These are phyloP conservation scores for Pyralis farinalis DNA, from an alignment of 2,888 invertebrate species.

Conservation along the genomic window DNA sequence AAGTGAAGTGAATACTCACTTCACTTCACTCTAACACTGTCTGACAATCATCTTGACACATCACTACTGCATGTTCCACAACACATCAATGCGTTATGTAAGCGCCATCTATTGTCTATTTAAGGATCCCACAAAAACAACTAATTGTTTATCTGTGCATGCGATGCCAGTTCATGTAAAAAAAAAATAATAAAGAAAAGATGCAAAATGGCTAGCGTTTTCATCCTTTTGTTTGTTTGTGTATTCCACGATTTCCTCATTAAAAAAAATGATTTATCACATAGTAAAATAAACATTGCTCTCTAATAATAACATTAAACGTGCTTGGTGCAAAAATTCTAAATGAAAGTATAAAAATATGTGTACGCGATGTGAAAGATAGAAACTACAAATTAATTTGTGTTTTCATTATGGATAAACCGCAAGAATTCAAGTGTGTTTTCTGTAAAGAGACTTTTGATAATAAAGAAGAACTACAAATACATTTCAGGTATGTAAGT, in stretches of 20 bases:
- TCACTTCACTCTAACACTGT: no score
- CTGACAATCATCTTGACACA: no score
- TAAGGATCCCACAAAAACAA: no score
- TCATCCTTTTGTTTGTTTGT: constrained; percentile 34
- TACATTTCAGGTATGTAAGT: constrained; percentile 84
- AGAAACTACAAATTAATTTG: not conserved
- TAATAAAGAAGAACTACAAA: constrained; percentile 80
- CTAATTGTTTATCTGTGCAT: no score
- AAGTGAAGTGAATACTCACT: no score
- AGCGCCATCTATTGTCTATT: no score
- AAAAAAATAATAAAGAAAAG: constrained; percentile 18
- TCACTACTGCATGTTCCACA: no score
- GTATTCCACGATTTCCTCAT: constrained; percentile 1
- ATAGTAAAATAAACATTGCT: no score
- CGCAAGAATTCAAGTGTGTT: constrained; percentile 70
- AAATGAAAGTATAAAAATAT: no score
- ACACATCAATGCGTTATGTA: no score
- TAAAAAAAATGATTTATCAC: not conserved
- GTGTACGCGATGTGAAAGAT: constrained; percentile 15
- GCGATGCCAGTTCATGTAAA: not conserved
- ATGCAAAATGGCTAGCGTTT: constrained; percentile 36
- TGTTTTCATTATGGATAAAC: constrained; percentile 42
- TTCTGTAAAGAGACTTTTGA: constrained; percentile 79
- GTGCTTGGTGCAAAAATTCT: no score
- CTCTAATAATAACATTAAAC: no score